Evolutionary conservation across 1,140 invertebrate genomes (phyloP).

Genomic region (Eufriesea mexicana): DNA sequence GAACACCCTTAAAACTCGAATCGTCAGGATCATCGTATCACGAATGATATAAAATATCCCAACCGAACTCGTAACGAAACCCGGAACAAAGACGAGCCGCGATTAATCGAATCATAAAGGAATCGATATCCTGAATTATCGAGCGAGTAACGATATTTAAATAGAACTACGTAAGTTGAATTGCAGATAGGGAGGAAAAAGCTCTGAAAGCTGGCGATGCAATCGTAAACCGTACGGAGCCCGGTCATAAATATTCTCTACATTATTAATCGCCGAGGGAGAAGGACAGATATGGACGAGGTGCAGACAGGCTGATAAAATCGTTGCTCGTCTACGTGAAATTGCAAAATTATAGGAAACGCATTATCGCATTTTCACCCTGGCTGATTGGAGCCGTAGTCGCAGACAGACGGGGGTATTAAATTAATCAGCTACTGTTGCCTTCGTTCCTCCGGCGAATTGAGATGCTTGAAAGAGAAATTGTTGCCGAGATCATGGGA

Average conservation of each 20-base stretch:
- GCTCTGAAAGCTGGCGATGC: slow-evolving; percentile 2
- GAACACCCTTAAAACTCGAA: too few relatives aligned
- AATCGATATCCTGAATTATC: slow-evolving; percentile 10
- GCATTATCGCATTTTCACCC: slow-evolving; percentile 5
- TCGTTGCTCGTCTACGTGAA: slow-evolving; percentile 19
- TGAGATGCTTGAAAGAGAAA: background rate
- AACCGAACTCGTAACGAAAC: background rate
- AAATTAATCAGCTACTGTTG: slow-evolving; percentile 25
- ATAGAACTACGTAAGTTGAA: slow-evolving; percentile 36
- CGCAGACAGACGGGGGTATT: background rate
- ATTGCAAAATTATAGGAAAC: slow-evolving; percentile 30
- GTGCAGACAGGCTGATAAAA: background rate
- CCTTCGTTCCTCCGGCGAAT: background rate
- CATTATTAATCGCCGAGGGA: slow-evolving; percentile 20
- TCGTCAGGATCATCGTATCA: too few relatives aligned
- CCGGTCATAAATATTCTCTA: slow-evolving; percentile 41
- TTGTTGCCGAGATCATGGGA: background rate
- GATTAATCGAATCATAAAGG: slow-evolving; percentile 18
- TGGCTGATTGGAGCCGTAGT: background rate
- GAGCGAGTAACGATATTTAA: slow-evolving; percentile 16
- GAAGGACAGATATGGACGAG: background rate
- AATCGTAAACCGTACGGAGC: slow-evolving; percentile 14
- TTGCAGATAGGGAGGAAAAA: slow-evolving; percentile 17
- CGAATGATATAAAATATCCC: background rate
- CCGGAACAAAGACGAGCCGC: background rate